phyloP scores from a whole-genome alignment of 2,113 vertebrate genomes.

The Platysternon megacephalum region DNA sequence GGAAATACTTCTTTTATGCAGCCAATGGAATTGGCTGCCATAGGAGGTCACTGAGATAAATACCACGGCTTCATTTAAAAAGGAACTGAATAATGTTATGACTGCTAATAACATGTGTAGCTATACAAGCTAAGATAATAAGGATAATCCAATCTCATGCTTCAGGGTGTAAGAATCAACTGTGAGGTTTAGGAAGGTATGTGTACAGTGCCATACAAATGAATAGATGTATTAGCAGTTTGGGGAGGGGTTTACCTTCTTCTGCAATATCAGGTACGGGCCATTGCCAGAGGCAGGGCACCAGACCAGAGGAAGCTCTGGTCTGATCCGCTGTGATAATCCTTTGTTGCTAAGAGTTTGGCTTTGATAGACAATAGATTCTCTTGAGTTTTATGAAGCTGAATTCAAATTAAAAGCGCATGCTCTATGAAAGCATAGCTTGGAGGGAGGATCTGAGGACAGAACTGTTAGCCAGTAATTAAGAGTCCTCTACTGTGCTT shows the following conservation, averaged over 20 bases:
- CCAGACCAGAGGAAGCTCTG: constrained; percentile 33
- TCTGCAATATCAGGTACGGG: constrained; percentile 54
- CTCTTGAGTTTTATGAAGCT: constrained; percentile 45
- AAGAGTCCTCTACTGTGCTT: constrained; percentile 68
- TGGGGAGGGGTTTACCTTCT: constrained; percentile 23
- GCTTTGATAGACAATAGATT: constrained; percentile 67
- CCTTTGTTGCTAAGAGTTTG: constrained; percentile 49
- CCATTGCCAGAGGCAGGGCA: constrained; percentile 54
- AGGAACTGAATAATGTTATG: constrained; percentile 39
- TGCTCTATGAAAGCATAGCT: constrained; percentile 68
- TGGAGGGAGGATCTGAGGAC: constrained; percentile 75
- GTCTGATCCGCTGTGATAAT: constrained; percentile 56
- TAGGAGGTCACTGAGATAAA: constrained; percentile 43
- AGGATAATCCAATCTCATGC: constrained; percentile 49
- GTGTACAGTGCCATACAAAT: constrained; percentile 24
- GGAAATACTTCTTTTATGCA: neutral
- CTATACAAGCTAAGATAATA: constrained; percentile 57
- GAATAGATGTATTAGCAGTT: constrained; percentile 29
- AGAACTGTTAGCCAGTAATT: constrained; percentile 77
- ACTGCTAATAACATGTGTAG: constrained; percentile 35
- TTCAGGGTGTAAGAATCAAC: constrained; percentile 34
- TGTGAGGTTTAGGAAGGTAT: constrained; percentile 38
- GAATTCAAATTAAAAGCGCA: constrained; percentile 73
- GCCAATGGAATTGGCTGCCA: neutral
- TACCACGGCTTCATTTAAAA: neutral